phyloP scores from a whole-genome alignment of 1,140 invertebrate species.

The Oncopodura yosiiana region DNA sequence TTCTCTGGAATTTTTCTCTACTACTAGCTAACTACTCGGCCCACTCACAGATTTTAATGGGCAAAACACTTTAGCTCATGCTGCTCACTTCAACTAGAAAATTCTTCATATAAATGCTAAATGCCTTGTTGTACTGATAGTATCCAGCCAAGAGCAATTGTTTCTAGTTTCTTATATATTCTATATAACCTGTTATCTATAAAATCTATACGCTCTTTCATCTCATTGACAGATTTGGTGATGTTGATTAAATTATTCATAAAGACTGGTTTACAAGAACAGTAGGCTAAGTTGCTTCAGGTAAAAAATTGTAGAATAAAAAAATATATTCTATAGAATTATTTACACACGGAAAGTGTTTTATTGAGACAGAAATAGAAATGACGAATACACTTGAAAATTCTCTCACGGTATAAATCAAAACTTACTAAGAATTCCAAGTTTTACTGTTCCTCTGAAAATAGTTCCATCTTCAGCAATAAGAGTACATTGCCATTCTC shows the following conservation, averaged over 20 bases:
- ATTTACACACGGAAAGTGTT: not conserved
- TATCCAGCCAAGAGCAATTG: too few species aligned
- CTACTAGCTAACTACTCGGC: too few species aligned
- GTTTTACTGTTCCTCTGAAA: constrained; percentile 19
- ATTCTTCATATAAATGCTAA: too few species aligned
- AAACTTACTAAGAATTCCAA: constrained; percentile 31
- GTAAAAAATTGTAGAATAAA: not conserved
- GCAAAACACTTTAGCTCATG: too few species aligned
- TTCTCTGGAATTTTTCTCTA: too few species aligned
- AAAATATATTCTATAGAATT: not conserved
- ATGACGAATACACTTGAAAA: not conserved
- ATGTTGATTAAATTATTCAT: not conserved
- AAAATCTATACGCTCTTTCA: too few species aligned
- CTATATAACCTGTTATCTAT: too few species aligned
- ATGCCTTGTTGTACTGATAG: too few species aligned
- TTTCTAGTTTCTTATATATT: too few species aligned
- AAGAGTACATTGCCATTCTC: constrained; percentile 30
- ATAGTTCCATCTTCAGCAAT: not conserved
- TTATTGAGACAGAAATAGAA: not conserved
- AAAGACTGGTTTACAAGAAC: not conserved
- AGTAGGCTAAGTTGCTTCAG: not conserved
- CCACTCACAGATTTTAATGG: too few species aligned
- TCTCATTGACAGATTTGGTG: too few species aligned
- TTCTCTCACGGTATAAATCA: not conserved
- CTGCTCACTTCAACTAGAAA: too few species aligned